Base-by-base conservation (phyloP, 2,113 vertebrate genomes). In the Pangasianodon gigas region DNA sequence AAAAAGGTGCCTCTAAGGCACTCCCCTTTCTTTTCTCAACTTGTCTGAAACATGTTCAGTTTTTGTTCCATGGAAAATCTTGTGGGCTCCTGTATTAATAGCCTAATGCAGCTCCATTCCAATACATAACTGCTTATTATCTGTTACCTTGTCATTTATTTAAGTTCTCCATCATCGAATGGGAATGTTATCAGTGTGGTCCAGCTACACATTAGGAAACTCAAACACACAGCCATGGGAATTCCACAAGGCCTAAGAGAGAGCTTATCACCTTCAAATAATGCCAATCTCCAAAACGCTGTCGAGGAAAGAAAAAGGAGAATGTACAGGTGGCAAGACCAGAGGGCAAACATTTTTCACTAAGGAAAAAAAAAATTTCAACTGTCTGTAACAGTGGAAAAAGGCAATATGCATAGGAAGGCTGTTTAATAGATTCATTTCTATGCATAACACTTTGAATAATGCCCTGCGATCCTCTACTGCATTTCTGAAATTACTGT, bases 191-290 rank as follows among this genome's bases (percentile, higher is more conserved):
- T 90, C 84, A 74, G 69, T 60, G n/a, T 74, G 84, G 62, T 74
- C 67, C 91, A 87, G 87, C 89, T 58, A 82, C 58, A 67, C 52
- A 71, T 69, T 84, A 26, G 84, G 77, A 90, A 90, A 90, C 62
- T 79, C 87, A 79, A 89, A 88, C 87, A 69, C 79, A 79, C 44
- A 65, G 67, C 71, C 60, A 32, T 71, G 84, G 89, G 87, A 90
- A 89, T 77, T 37, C 52, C 29, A 48, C 69, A n/a, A n/a, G 19
- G n/a, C 65, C 54, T 32, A 56, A 48, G 37, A 46, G 65, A 41
- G 87, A 48, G 84, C 67, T 82, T 90, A 88, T 88, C 83, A n/a
- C 3, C 7, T 85, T 52, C 37, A 88, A 65, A 88, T 52, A 81
- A 81, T 54, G 46, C 24, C 21, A 56, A 41, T 77, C 37, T 87